Percentiles rank a stretch among this genome's conserved stretches.
phyloP scores from a whole-genome alignment of 2,113 vertebrate species.

The Sylvietta virens region DNA sequence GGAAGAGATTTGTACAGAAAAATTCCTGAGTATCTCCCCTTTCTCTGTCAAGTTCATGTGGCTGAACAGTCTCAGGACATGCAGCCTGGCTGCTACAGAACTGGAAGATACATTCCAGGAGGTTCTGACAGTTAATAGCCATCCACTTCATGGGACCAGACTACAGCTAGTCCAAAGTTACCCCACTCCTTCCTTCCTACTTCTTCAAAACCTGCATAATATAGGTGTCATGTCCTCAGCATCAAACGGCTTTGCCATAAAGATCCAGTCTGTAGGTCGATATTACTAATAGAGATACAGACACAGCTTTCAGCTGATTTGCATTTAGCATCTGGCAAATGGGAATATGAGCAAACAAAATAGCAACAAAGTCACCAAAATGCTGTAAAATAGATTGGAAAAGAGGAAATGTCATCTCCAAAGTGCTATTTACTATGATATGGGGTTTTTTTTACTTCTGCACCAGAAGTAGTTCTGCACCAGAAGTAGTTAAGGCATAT shows the following conservation, averaged over 20 bases:
- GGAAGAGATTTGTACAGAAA: background rate
- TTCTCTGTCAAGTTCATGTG: background rate
- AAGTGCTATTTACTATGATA: background rate
- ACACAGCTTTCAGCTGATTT: background rate
- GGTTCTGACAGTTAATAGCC: background rate
- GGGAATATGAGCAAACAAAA: background rate
- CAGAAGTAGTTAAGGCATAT: background rate
- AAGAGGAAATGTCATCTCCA: background rate
- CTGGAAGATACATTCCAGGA: background rate
- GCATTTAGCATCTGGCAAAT: slow-evolving; percentile 33
- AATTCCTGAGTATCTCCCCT: background rate
- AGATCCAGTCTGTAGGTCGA: background rate
- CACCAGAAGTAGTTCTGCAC: background rate
- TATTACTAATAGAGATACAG: background rate
- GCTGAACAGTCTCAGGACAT: background rate
- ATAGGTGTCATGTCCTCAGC: background rate
- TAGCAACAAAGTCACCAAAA: background rate
- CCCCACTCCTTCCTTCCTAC: background rate
- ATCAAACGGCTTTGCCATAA: background rate
- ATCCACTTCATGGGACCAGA: background rate
- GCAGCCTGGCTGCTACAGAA: background rate
- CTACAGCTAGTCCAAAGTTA: background rate
- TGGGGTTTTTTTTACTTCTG: background rate
- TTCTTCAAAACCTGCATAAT: background rate
- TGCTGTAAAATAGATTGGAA: slow-evolving; percentile 27